Conservation (phyloP, 2,888 invertebrate species). For the Gnatocerus cornutus region DNA sequence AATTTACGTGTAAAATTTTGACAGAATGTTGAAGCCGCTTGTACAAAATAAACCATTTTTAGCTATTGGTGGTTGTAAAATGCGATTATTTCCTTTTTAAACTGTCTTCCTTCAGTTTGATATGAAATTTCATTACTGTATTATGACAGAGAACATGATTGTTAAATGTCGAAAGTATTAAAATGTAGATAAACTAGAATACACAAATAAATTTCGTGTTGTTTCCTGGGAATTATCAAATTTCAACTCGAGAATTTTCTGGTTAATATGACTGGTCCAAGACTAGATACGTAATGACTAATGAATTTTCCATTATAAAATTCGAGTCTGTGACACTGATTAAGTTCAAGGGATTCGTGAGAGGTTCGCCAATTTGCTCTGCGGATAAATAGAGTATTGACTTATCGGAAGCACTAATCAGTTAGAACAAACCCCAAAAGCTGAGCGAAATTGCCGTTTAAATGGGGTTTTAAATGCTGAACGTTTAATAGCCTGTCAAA, state of each 20-base stretch:
- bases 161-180: conserved; percentile 9
- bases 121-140: neutral
- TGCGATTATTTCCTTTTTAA: neutral
- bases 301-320: conserved; percentile 38
- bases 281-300: conserved; percentile 22
- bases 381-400: conserved; percentile 48
- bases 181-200: neutral
- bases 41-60: neutral
- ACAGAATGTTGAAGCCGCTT: neutral
- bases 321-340: conserved; percentile 44
- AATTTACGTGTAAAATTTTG: neutral
- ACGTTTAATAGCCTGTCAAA: conserved; percentile 49
- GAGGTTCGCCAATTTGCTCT: conserved; percentile 45
- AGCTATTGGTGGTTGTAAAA: neutral
- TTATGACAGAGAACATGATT: neutral
- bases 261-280: too few species aligned
- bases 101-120: neutral
- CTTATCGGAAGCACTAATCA: conserved; percentile 49
- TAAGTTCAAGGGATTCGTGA: conserved; percentile 39
- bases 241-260: too few species aligned
- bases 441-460: conserved; percentile 45
- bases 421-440: conserved; percentile 48
- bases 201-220: neutral
- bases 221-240: conserved; percentile 2
- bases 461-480: conserved; percentile 45